Evolutionary conservation across 1,140 invertebrate genomes (phyloP).

Genomic region (Drosophila oshimai): DNA sequence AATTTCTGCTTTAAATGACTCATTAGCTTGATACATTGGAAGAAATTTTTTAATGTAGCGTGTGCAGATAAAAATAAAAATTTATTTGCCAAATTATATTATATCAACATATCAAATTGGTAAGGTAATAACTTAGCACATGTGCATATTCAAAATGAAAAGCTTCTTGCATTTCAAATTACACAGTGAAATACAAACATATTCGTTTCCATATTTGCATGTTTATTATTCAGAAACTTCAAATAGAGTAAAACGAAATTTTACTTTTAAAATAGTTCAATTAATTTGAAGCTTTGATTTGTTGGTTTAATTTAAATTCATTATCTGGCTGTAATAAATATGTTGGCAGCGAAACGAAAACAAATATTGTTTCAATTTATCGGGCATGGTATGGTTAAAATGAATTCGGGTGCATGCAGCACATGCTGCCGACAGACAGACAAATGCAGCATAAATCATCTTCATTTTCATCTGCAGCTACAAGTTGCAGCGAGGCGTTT

Average conservation of each 20-base stretch:
- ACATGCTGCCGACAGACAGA: conserved; percentile 58
- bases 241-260: neutral
- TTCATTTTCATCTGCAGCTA: conserved; percentile 59
- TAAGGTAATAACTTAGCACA: no score
- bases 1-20: no score
- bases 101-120: no score
- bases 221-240: no score
- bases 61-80: no score
- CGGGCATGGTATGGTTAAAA: conserved; percentile 48
- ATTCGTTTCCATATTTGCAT: no score
- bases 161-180: no score
- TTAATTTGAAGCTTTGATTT: neutral
- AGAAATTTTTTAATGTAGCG: no score
- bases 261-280: neutral
- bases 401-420: conserved; percentile 14
- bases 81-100: no score
- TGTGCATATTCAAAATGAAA: no score
- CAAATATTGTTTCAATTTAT: conserved; percentile 70
- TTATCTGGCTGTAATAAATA: conserved; percentile 59
- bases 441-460: conserved; percentile 50
- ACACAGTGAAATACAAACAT: no score
- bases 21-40: no score
- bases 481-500: conserved; percentile 65
- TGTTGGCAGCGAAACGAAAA: conserved; percentile 65
- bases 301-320: conserved; percentile 2